phyloP scores from a whole-genome alignment of 2,113 vertebrate species.

The Poeciliopsis occidentalis region DNA sequence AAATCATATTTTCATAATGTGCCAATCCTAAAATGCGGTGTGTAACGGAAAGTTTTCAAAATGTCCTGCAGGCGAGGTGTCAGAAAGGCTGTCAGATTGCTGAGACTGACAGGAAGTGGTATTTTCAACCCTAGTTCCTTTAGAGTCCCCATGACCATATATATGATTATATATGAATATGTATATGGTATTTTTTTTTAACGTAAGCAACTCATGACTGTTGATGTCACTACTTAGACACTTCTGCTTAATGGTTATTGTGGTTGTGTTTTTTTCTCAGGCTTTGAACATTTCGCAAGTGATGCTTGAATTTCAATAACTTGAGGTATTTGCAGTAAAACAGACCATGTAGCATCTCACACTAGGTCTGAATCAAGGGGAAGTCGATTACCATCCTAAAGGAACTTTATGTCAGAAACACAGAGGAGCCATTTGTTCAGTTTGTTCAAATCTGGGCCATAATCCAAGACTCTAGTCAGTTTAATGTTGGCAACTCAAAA shows the following conservation, averaged over 20 bases:
- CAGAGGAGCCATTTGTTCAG: not conserved
- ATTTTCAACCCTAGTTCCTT: not conserved
- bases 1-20: too few species aligned
- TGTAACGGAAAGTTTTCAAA: not conserved
- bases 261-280: not conserved
- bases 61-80: not conserved
- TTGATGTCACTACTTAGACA: not conserved
- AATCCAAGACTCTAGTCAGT: not conserved
- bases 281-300: not conserved
- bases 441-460: not conserved
- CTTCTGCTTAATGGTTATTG: not conserved
- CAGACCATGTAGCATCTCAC: not conserved
- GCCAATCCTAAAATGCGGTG: too few species aligned
- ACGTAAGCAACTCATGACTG: not conserved
- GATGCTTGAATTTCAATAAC: not conserved
- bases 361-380: too few species aligned
- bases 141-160: too few species aligned
- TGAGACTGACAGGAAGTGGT: slow-evolving; percentile 24
- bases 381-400: not conserved
- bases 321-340: not conserved
- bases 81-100: slow-evolving; percentile 1
- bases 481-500: too few species aligned
- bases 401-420: not conserved
- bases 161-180: too few species aligned
- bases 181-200: not conserved